Conservation (phyloP, 2,113 vertebrate genomes). For the Grus americana region DNA sequence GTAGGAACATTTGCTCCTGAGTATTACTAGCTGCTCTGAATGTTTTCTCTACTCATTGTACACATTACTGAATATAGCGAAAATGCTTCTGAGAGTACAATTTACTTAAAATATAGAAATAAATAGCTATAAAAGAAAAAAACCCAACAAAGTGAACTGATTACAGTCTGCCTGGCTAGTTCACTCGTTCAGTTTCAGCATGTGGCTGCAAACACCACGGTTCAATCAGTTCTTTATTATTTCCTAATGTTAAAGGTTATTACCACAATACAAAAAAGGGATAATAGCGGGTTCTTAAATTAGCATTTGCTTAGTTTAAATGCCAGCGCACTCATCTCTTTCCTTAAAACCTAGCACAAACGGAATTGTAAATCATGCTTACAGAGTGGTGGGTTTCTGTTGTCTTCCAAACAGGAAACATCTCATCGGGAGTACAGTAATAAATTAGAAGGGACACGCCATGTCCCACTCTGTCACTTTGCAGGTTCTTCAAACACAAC, state of each 20-base stretch:
- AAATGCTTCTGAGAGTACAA: neutral
- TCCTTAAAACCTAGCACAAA: neutral
- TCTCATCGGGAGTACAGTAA: neutral
- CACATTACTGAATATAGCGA: fast-evolving
- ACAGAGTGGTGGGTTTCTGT: neutral
- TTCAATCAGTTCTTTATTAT: constrained; percentile 30
- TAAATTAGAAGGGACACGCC: neutral
- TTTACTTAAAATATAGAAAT: neutral
- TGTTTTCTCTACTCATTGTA: neutral
- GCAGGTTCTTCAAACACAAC: neutral
- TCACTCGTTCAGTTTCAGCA: neutral
- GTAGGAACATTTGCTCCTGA: neutral
- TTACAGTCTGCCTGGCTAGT: neutral
- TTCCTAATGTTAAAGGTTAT: constrained; percentile 22
- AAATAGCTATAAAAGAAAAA: neutral
- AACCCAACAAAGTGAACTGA: neutral
- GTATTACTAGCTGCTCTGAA: neutral
- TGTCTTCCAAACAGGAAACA: neutral
- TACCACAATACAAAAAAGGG: neutral
- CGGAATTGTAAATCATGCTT: neutral
- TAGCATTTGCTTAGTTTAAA: neutral
- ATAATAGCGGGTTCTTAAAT: neutral
- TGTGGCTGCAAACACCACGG: neutral
- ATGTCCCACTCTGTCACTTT: neutral
- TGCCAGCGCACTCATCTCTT: neutral